These are phyloP conservation scores for Boloria euphrosyne DNA, from an alignment of 2,888 invertebrate species.

Conservation along the genomic window DNA sequence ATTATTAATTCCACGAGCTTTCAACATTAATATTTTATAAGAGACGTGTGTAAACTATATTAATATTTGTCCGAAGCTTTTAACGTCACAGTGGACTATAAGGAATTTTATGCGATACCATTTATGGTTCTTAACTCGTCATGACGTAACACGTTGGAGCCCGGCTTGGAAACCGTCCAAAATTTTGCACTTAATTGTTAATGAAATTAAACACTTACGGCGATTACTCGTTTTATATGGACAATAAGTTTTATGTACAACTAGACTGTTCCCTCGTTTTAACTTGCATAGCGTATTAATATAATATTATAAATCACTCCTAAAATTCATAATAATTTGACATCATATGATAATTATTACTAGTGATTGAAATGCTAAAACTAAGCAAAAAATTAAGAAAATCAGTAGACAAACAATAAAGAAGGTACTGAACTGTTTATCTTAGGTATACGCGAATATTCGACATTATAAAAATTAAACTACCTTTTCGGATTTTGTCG, in stretches of 20 bases:
- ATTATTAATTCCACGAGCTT: too few species aligned
- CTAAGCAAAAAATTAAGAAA: too few species aligned
- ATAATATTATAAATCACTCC: background rate
- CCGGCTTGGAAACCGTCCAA: constrained; percentile 30
- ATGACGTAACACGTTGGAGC: constrained; percentile 17
- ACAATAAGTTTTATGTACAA: constrained; percentile 27
- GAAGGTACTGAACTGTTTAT: too few species aligned
- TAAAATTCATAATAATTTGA: too few species aligned
- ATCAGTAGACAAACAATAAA: too few species aligned
- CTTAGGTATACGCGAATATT: too few species aligned
- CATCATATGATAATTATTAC: too few species aligned
- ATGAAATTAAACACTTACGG: constrained; percentile 35
- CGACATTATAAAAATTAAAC: too few species aligned
- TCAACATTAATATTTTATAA: too few species aligned
- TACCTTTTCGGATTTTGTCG: too few species aligned
- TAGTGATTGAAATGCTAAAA: too few species aligned
- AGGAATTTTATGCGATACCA: constrained; percentile 6
- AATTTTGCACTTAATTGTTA: constrained; percentile 35
- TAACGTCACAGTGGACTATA: constrained; percentile 4
- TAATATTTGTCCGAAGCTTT: background rate
- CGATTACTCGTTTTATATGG: constrained; percentile 31
- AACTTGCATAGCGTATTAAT: background rate
- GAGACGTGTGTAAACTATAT: background rate
- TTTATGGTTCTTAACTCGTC: constrained; percentile 33
- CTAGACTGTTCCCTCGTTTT: background rate